phyloP scores from a whole-genome alignment of 2,113 vertebrate genomes.

The Prietella phreatophila region DNA sequence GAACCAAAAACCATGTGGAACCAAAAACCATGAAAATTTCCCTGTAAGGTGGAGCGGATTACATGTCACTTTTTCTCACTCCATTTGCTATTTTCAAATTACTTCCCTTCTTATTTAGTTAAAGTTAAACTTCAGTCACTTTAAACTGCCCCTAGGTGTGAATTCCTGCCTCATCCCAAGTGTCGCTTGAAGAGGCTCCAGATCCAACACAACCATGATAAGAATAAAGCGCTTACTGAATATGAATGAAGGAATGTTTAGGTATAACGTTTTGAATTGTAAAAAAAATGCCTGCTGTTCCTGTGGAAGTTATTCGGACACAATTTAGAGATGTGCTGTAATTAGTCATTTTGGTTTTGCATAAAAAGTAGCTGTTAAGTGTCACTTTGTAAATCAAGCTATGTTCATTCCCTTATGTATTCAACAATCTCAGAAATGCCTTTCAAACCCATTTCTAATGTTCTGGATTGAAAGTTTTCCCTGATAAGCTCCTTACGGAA shows the following conservation, averaged over 20 bases:
- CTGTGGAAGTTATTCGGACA: neutral
- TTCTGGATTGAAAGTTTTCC: neutral
- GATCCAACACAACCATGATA: no score
- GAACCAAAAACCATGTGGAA: neutral
- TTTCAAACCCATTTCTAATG: neutral
- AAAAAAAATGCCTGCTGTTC: neutral
- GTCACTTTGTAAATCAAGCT: neutral
- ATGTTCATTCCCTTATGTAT: neutral
- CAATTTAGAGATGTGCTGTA: neutral
- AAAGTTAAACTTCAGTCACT: neutral
- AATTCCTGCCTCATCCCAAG: no score
- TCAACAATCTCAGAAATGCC: neutral
- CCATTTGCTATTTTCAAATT: neutral
- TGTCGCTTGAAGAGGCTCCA: no score
- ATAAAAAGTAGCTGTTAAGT: neutral
- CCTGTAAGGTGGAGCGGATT: neutral
- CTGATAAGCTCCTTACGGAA: neutral
- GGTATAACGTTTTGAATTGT: neutral
- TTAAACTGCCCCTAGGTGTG: no score
- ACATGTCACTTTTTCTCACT: neutral
- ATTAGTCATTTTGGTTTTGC: neutral
- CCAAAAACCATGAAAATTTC: neutral
- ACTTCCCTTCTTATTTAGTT: neutral
- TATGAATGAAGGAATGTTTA: neutral
- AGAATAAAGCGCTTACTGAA: no score